These are phyloP conservation scores for Telenomus remus DNA, from an alignment of 1,140 invertebrate genomes.

Conservation along the genomic window DNA sequence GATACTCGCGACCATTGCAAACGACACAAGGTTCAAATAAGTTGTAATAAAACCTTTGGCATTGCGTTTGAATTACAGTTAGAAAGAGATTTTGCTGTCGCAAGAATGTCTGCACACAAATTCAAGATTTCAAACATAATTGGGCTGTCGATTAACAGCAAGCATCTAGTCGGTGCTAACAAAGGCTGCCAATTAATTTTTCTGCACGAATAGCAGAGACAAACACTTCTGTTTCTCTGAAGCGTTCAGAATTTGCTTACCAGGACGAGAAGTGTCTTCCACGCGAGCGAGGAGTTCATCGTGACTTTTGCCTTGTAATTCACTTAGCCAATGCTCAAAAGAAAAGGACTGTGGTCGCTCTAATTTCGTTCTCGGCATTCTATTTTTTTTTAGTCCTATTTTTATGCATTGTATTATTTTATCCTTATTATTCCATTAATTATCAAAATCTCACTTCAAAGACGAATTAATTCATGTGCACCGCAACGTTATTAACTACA, in stretches of 20 bases:
- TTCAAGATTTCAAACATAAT: conserved; percentile 50
- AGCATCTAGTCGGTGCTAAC: conserved; percentile 53
- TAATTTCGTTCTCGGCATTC: conserved; percentile 42
- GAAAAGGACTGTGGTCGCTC: conserved; percentile 49
- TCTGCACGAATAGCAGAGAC: conserved; percentile 57
- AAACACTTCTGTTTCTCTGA: conserved; percentile 55
- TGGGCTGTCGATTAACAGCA: conserved; percentile 57
- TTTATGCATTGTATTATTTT: conserved; percentile 50
- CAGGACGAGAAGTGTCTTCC: conserved; percentile 24
- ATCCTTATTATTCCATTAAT: conserved; percentile 33
- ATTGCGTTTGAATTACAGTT: conserved; percentile 36
- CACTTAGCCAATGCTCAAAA: conserved; percentile 54
- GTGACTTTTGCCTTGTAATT: conserved; percentile 57
- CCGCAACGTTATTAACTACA: neutral
- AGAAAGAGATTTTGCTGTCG: conserved; percentile 20
- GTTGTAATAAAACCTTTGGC: conserved; percentile 30
- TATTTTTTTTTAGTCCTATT: conserved; percentile 40
- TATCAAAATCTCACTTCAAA: conserved; percentile 24
- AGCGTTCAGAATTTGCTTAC: conserved; percentile 58
- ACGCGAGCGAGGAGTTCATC: conserved; percentile 41
- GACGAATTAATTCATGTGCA: conserved; percentile 19
- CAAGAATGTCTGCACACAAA: conserved; percentile 28
- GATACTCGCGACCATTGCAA: conserved; percentile 6
- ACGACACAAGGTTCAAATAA: conserved; percentile 35
- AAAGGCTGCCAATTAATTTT: conserved; percentile 60